Evolutionary conservation across 2,113 vertebrate genomes (phyloP).

Genomic region (Rhinoderma darwinii): DNA sequence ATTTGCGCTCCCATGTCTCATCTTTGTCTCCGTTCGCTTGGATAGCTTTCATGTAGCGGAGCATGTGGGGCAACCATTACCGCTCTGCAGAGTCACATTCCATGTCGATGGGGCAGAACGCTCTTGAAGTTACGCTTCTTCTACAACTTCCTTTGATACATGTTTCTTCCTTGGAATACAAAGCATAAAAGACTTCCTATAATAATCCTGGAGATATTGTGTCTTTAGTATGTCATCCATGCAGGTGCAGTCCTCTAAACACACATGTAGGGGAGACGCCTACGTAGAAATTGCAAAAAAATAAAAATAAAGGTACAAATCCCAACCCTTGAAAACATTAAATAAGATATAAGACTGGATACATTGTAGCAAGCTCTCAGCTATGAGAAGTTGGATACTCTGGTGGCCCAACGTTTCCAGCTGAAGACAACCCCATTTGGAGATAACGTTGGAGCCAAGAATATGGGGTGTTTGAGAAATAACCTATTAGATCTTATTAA

Average conservation of each 20-base stretch:
- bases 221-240: constrained; percentile 13
- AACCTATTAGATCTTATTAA: too few species aligned
- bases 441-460: too few species aligned
- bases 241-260: background rate
- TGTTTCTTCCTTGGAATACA: background rate
- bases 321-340: too few species aligned
- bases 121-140: constrained; percentile 19
- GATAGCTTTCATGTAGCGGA: constrained; percentile 6
- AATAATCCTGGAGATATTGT: constrained; percentile 6
- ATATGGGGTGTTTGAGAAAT: too few species aligned
- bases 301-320: too few species aligned
- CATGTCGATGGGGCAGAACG: constrained; percentile 23
- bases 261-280: background rate
- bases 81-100: constrained; percentile 2
- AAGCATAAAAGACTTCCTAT: constrained; percentile 43
- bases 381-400: too few species aligned
- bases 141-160: constrained; percentile 36
- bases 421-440: too few species aligned
- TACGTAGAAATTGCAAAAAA: too few species aligned
- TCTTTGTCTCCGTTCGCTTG: background rate
- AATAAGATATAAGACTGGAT: too few species aligned
- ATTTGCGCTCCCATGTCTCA: background rate
- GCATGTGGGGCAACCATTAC: background rate
- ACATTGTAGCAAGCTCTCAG: too few species aligned
- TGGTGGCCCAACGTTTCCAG: too few species aligned